These are phyloP conservation scores for Solea solea DNA, from an alignment of 2,113 vertebrate species.

Conservation along the genomic window DNA sequence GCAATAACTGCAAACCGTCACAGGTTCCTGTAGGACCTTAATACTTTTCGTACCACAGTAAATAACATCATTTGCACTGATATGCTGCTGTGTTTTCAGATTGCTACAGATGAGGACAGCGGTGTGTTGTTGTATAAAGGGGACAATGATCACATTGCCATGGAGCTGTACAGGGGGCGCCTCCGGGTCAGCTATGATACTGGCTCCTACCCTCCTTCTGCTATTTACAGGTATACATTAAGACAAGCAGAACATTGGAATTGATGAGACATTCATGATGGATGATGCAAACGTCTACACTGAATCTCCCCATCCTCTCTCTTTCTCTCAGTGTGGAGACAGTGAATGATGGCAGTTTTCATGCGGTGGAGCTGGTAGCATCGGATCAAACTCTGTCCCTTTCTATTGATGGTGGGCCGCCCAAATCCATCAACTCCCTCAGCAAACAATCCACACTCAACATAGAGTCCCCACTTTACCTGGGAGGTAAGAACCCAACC, in stretches of 20 bases:
- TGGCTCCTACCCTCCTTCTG: conserved; percentile 91
- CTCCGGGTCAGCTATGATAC: conserved; percentile 97
- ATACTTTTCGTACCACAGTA: too few species aligned
- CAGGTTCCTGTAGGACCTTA: too few species aligned
- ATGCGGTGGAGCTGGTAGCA: conserved; percentile 92
- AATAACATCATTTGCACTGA: neutral
- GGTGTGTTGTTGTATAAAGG: conserved; percentile 96
- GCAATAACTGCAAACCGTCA: too few species aligned
- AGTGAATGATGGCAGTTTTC: conserved; percentile 97
- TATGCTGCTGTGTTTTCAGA: conserved; percentile 76
- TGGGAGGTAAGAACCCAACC: conserved; percentile 88
- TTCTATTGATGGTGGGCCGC: conserved; percentile 92
- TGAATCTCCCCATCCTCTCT: conserved; percentile 8
- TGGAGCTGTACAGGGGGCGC: conserved; percentile 94
- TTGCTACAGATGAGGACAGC: conserved; percentile 97
- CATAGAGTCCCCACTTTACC: conserved; percentile 91
- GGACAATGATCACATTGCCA: conserved; percentile 91
- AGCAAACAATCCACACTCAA: conserved; percentile 92
- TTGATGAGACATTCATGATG: conserved; percentile 9
- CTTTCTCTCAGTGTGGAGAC: conserved; percentile 89
- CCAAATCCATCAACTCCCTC: conserved; percentile 94
- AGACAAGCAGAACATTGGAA: neutral
- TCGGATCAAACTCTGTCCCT: conserved; percentile 93
- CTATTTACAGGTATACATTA: conserved; percentile 92
- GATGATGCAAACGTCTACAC: conserved; percentile 12